These are phyloP conservation scores for Fundulus diaphanus DNA, from an alignment of 2,797 vertebrate genomes.

Conservation along the genomic window DNA sequence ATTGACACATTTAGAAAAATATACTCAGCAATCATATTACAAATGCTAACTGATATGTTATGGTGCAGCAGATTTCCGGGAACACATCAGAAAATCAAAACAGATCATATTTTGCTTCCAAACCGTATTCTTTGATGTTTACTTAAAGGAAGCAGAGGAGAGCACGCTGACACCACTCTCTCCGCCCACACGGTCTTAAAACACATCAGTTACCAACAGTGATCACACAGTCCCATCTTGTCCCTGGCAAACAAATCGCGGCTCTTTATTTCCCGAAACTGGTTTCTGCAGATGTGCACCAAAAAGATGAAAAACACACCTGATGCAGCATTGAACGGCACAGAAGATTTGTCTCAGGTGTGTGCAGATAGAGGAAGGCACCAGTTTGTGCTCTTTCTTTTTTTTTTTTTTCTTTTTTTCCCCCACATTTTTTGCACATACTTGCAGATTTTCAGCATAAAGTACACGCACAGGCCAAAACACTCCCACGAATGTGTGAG, in stretches of 20 bases:
- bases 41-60: constrained; percentile 61
- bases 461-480: constrained; percentile 38
- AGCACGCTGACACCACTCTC: constrained; percentile 65
- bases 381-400: constrained; percentile 43
- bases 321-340: constrained; percentile 62
- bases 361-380: constrained; percentile 49
- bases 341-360: constrained; percentile 61
- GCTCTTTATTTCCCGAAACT: constrained; percentile 66
- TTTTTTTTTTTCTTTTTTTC: constrained; percentile 27
- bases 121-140: constrained; percentile 62
- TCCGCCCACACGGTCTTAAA: constrained; percentile 58
- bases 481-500: constrained; percentile 25
- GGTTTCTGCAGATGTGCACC: constrained; percentile 69
- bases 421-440: constrained; percentile 32
- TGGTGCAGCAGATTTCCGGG: constrained; percentile 55
- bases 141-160: constrained; percentile 61
- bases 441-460: constrained; percentile 42
- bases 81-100: constrained; percentile 61
- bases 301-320: constrained; percentile 71
- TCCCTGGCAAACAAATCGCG: constrained; percentile 74
- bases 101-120: constrained; percentile 54
- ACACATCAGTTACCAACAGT: constrained; percentile 52
- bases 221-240: constrained; percentile 75
- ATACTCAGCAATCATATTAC: constrained; percentile 33
- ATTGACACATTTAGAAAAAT: constrained; percentile 49